Evolutionary conservation across 1,140 invertebrate species (phyloP), one percentile per base, ranked within the genome.

Genomic region (Zophobas atratus): DNA sequence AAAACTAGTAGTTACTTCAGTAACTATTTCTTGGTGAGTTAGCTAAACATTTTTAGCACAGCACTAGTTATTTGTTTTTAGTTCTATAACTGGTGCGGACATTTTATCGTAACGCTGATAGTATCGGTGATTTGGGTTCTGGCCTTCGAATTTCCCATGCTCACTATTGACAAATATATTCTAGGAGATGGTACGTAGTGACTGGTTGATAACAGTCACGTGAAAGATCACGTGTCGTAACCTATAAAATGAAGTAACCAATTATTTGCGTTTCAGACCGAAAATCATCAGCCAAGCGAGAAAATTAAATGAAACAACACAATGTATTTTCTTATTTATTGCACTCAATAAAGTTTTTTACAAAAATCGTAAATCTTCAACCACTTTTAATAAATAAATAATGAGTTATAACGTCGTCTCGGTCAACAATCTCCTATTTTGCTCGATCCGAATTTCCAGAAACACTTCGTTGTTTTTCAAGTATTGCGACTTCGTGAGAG

Each of bases 391-490:
- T 70, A 46, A 70, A 70, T 70, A 70, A 70, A 70, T 70, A 70
- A 70, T 57, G 6, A 57, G n/a, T 35, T 60, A 75, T 8, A 75
- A 46, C 0, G 71, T 56, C 20, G 71, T 73, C 41, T 73, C 71
- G n/a, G 71, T 73, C 2, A 67, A 6, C 20, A 43, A 60, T 6
- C 36, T 46, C 36, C 39, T 55, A 49, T 75, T 79, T 72, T 20
- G 71, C 63, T 78, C 85, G 1, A 90, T 84, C 75, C 85, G 86
- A 33, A 94, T 90, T 82, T 94, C 93, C 0, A 94, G 81, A 83
- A 92, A 93, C 71, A 93, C 86, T 0, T 88, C 88, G 81, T 94
- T 89, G 75, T 93, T 89, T 76, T 91, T 90, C 0, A 93, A 85
- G 80, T 92, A 93, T 70, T 91, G 91, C 41, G 90, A 87, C 82